Base-by-base conservation (phyloP, 30 jellyfish, hydroid and myxozoan genomes). In the Pelagia noctiluca region DNA sequence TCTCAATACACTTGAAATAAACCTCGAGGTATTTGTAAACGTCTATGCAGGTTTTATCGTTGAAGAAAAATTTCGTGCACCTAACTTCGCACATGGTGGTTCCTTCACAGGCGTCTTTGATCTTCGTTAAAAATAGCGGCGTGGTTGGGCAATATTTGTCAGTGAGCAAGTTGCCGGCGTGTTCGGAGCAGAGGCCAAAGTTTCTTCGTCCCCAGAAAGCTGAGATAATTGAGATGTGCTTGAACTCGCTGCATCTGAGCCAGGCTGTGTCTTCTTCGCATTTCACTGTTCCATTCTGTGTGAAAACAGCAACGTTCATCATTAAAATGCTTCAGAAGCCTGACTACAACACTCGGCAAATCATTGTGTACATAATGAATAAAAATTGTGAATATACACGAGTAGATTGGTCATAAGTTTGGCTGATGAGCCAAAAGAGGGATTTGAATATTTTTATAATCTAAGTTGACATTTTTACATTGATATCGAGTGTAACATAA, bases 171-270 rank as follows among this genome's bases (percentile, higher is more conserved):
- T 85, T 82, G 26, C 99, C 99, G 36, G 99, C 85, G 85, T 95
- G 99, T 89, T 95, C 99, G 48, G 99, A 86, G 90, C 99, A 95
- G 48, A 95, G 85, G 18, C 99, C 99, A 61, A 95, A 89, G 82
- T 95, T 90, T 62, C 99, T 87, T 80, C 99, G 92, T 61, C 99
- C 99, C 99, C 99, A 95, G 86, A 95, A 95, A 42, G 99, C 99
- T 21, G 99, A 95, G 71, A 95, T 90, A 84, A 95, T 89, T 54
- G 96, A 80, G 88, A 95, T 95, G 78, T 90, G 97, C 62, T 95
- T 95, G 90, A 61, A 95, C 86, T 95, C 99, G 65, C 92, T 95
- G 96, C 99, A 95, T 63, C 99, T 68, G 36, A 95, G 80, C 99
- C 99, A 95, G 47, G 99, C 99, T 10, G 99, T 95, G 52, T 95